A percentile compares a stretch with the other conserved stretches of the same genome.
Evolutionary conservation across 1,140 invertebrate genomes (phyloP).

Genomic region (Mactra quadrangularis): DNA sequence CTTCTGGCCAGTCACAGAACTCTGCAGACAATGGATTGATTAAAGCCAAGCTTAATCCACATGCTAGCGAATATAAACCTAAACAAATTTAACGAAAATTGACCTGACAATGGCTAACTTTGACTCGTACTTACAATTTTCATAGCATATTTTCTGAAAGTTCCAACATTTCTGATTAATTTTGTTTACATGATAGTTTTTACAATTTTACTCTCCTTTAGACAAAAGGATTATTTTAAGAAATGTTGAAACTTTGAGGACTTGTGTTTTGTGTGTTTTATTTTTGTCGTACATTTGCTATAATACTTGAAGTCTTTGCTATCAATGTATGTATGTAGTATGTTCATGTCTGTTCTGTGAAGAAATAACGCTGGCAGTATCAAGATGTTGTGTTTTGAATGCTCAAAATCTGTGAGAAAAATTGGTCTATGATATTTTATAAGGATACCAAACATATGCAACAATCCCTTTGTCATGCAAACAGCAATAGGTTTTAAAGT

Average conservation of each 20-base stretch:
- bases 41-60: constrained; percentile 92
- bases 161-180: constrained; percentile 1
- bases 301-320: constrained; percentile 33
- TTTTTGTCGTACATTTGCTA: constrained; percentile 46
- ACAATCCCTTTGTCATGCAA: too few species aligned
- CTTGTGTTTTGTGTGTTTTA: constrained; percentile 22
- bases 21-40: constrained; percentile 71
- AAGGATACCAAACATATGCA: too few species aligned
- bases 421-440: too few species aligned
- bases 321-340: constrained; percentile 39
- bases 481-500: too few species aligned
- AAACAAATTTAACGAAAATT: constrained; percentile 65
- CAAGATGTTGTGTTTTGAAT: too few species aligned
- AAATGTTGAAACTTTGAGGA: constrained; percentile 17
- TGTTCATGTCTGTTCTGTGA: neutral
- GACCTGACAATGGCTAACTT: neutral
- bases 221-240: constrained; percentile 7
- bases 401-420: too few species aligned
- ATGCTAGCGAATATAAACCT: constrained; percentile 95
- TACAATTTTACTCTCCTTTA: constrained; percentile 22
- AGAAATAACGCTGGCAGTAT: too few species aligned
- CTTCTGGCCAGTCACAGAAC: constrained; percentile 24
- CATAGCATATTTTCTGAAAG: neutral
- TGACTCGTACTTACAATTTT: constrained; percentile 27
- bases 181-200: constrained; percentile 3